Evolutionary conservation across 2,797 vertebrate species (phyloP).

Genomic region (Anomalospiza imberbis): DNA sequence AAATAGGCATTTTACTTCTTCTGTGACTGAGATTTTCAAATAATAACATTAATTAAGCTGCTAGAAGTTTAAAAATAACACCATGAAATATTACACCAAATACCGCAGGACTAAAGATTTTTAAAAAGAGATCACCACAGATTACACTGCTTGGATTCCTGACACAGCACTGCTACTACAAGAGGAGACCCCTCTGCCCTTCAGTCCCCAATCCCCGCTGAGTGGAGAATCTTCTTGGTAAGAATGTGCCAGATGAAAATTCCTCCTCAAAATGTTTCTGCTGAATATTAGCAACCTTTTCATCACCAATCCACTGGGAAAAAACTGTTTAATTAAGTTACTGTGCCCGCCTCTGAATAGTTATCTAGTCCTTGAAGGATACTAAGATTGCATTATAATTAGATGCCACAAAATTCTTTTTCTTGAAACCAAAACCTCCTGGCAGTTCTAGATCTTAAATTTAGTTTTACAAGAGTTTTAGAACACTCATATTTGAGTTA

Average conservation of each 20-base stretch:
- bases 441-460: neutral
- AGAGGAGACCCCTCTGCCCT: neutral
- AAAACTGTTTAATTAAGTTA: constrained; percentile 1
- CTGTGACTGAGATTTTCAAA: neutral
- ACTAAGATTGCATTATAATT: neutral
- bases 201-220: neutral
- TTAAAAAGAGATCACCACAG: neutral
- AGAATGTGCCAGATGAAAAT: neutral
- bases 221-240: neutral
- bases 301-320: neutral
- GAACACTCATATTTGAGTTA: neutral
- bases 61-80: neutral
- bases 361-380: neutral
- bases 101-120: neutral
- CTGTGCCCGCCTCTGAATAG: neutral
- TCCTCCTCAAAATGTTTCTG: neutral
- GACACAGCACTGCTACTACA: neutral
- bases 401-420: neutral
- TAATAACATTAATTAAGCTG: neutral
- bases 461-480: neutral
- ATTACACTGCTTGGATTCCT: neutral
- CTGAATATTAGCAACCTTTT: neutral
- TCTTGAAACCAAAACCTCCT: neutral
- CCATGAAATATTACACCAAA: neutral
- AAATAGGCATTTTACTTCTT: neutral